Percentiles rank a stretch among this genome's conserved stretches.
phyloP scores from a whole-genome alignment of 1,140 invertebrate species.

The Melitaea cinxia region DNA sequence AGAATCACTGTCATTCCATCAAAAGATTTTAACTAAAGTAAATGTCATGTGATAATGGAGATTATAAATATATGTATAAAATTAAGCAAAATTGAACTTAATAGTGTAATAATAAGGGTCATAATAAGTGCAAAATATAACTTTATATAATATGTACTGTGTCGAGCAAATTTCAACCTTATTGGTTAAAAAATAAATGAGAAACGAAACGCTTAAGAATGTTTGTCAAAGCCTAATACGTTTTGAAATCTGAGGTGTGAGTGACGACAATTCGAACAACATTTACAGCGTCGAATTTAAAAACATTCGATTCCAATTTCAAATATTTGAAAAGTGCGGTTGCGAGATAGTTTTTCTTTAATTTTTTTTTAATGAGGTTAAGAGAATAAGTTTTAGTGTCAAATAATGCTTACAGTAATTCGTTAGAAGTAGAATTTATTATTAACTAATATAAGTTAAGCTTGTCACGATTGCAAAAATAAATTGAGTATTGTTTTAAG shows the following conservation, averaged over 20 bases:
- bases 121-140: neutral
- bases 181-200: no score
- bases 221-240: conserved; percentile 41
- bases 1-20: conserved; percentile 13
- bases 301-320: conserved; percentile 76
- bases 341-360: conserved; percentile 47
- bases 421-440: no score
- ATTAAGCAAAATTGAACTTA: neutral
- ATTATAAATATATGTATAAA: neutral
- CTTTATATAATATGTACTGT: neutral
- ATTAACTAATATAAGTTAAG: no score
- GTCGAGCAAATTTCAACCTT: no score
- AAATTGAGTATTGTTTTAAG: no score
- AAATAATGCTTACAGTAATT: no score
- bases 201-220: no score
- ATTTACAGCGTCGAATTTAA: conserved; percentile 64
- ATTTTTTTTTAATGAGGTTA: neutral
- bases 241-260: conserved; percentile 62
- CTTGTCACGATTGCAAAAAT: no score
- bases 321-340: conserved; percentile 49
- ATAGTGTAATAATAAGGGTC: neutral
- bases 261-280: conserved; percentile 62
- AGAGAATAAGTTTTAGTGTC: neutral
- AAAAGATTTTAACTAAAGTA: conserved; percentile 10
- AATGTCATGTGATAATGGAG: conserved; percentile 1